Evolutionary conservation across 2,888 invertebrate species (phyloP).

Genomic region (Papilio protenor): DNA sequence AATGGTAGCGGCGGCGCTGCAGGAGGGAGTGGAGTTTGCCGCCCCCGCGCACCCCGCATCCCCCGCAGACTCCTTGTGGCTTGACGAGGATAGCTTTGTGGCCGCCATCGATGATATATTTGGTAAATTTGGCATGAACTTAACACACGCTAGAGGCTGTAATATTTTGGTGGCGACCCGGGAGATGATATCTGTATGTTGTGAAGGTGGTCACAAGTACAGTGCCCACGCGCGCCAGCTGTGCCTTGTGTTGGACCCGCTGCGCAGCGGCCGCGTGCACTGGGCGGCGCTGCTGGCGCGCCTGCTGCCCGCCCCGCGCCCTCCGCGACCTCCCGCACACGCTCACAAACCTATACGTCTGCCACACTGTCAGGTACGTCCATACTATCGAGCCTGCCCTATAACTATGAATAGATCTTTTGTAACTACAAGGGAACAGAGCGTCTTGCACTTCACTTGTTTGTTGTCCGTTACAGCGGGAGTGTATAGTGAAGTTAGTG

Average conservation of each 20-base stretch:
- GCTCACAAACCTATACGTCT: neutral
- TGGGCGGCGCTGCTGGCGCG: constrained; percentile 72
- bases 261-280: constrained; percentile 69
- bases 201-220: constrained; percentile 72
- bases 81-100: constrained; percentile 68
- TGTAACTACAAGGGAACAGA: too few relatives aligned
- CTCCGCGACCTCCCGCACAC: constrained; percentile 49
- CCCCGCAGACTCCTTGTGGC: constrained; percentile 60
- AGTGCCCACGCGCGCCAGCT: constrained; percentile 70
- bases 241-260: constrained; percentile 69
- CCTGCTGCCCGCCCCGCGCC: constrained; percentile 61
- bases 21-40: constrained; percentile 74
- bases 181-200: neutral
- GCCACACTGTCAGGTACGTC: constrained; percentile 69
- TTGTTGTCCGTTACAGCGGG: constrained; percentile 74
- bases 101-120: constrained; percentile 67
- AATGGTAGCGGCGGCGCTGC: constrained; percentile 72
- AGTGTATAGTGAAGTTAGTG: constrained; percentile 84
- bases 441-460: too few relatives aligned
- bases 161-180: too few relatives aligned
- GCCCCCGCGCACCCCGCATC: constrained; percentile 38
- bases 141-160: too few relatives aligned
- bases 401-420: too few relatives aligned
- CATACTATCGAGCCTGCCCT: too few relatives aligned
- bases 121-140: constrained; percentile 63